These are phyloP conservation scores for Thamnaconus septentrionalis DNA, from an alignment of 2,113 vertebrate species.

Conservation along the genomic window DNA sequence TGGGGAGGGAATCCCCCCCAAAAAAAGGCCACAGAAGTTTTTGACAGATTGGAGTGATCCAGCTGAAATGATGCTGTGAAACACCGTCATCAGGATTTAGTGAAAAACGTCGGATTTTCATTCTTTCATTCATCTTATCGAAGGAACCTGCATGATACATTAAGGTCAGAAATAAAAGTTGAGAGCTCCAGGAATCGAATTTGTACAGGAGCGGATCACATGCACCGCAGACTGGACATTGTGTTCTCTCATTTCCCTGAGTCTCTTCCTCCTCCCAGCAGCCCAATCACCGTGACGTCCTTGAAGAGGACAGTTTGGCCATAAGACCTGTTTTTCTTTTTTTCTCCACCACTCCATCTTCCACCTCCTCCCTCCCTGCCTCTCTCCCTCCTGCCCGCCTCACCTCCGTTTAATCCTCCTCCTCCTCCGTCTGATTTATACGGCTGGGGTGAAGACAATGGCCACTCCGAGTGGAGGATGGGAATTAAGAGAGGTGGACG, in stretches of 20 bases:
- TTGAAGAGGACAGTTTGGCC: slow-evolving; percentile 58
- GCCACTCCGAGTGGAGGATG: slow-evolving; percentile 44
- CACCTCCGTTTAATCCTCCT: slow-evolving; percentile 46
- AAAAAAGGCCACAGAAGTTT: too few relatives aligned
- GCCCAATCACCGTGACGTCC: slow-evolving; percentile 49
- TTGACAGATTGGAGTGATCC: too few relatives aligned
- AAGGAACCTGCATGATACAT: not conserved
- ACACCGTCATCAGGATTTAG: not conserved
- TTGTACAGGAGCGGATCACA: slow-evolving; percentile 24
- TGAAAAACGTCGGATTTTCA: not conserved
- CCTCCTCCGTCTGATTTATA: slow-evolving; percentile 63
- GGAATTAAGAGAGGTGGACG: slow-evolving; percentile 26
- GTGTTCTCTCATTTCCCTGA: slow-evolving; percentile 43
- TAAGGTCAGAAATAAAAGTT: not conserved
- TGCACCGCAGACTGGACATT: slow-evolving; percentile 16
- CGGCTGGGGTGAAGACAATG: slow-evolving; percentile 57
- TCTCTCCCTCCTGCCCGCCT: slow-evolving; percentile 20
- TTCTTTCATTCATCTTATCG: not conserved
- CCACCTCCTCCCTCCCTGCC: slow-evolving; percentile 17
- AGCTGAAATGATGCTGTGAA: not conserved
- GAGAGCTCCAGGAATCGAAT: not conserved
- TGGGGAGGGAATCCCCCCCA: not conserved
- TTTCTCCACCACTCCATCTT: slow-evolving; percentile 34
- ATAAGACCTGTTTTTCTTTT: slow-evolving; percentile 46
- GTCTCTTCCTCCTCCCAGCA: slow-evolving; percentile 35